phyloP scores from a whole-genome alignment of 2,113 vertebrate species.

The Cyanocitta stelleri region DNA sequence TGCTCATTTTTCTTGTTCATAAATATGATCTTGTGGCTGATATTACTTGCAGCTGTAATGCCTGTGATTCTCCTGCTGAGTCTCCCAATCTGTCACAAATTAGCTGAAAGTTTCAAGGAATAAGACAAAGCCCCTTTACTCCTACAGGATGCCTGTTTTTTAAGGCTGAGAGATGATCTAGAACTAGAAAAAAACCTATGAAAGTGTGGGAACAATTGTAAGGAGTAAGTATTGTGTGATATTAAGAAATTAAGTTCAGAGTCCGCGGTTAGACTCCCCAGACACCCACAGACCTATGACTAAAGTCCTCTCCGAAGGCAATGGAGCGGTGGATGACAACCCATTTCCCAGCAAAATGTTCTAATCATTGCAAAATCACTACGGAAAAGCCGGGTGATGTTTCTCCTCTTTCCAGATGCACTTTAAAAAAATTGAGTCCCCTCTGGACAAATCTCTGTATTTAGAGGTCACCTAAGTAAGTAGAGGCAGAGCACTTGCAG shows the following conservation, averaged over 20 bases:
- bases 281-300: background rate
- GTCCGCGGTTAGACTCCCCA: background rate
- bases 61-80: background rate
- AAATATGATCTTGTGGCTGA: background rate
- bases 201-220: background rate
- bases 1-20: background rate
- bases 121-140: background rate
- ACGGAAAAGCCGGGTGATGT: background rate
- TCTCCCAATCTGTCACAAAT: background rate
- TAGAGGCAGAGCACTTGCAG: background rate
- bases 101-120: background rate
- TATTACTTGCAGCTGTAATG: background rate
- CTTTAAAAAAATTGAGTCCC: background rate
- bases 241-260: background rate
- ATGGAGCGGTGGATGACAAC: background rate
- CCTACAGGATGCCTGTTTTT: background rate
- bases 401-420: background rate
- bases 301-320: background rate
- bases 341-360: background rate
- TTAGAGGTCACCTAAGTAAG: background rate
- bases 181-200: background rate
- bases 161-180: background rate
- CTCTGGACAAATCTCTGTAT: background rate
- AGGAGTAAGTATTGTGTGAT: background rate
- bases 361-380: background rate